These are phyloP conservation scores for Hiodon alosoides DNA, from an alignment of 2,113 vertebrate genomes.

Conservation along the genomic window DNA sequence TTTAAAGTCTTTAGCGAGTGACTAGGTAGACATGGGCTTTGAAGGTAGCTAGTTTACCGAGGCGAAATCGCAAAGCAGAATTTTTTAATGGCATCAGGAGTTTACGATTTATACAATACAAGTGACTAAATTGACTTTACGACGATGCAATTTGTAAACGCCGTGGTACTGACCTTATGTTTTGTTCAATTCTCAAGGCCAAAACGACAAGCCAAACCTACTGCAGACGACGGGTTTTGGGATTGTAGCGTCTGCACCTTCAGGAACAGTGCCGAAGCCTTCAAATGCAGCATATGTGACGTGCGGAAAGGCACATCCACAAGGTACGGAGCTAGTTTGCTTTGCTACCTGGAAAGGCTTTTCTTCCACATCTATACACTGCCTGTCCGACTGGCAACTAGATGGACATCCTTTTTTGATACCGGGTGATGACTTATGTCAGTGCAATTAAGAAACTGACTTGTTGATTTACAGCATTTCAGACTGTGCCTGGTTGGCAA, in stretches of 20 bases:
- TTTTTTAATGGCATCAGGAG: neutral
- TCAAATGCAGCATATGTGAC: slow-evolving; percentile 99
- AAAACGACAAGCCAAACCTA: slow-evolving; percentile 97
- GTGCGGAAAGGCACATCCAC: slow-evolving; percentile 99
- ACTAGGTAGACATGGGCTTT: slow-evolving; percentile 14
- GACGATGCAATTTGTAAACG: slow-evolving; percentile 13
- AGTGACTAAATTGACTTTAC: neutral
- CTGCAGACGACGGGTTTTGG: slow-evolving; percentile 94
- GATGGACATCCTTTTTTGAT: neutral
- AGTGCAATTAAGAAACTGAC: neutral
- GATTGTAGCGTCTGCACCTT: slow-evolving; percentile 99
- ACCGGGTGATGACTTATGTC: neutral
- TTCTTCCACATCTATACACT: neutral
- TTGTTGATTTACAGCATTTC: slow-evolving; percentile 1
- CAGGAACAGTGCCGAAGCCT: slow-evolving; percentile 96
- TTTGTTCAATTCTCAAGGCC: slow-evolving; percentile 72
- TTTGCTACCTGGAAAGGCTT: slow-evolving; percentile 1
- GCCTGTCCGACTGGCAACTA: neutral
- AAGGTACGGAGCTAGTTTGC: slow-evolving; percentile 67
- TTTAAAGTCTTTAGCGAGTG: slow-evolving; percentile 35
- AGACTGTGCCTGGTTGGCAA: neutral
- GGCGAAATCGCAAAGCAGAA: neutral
- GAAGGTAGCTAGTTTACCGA: neutral
- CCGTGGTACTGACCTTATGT: slow-evolving; percentile 49
- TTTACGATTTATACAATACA: neutral